Evolutionary conservation across 2,888 invertebrate genomes (phyloP).

Genomic region (Agrochola lychnidis): DNA sequence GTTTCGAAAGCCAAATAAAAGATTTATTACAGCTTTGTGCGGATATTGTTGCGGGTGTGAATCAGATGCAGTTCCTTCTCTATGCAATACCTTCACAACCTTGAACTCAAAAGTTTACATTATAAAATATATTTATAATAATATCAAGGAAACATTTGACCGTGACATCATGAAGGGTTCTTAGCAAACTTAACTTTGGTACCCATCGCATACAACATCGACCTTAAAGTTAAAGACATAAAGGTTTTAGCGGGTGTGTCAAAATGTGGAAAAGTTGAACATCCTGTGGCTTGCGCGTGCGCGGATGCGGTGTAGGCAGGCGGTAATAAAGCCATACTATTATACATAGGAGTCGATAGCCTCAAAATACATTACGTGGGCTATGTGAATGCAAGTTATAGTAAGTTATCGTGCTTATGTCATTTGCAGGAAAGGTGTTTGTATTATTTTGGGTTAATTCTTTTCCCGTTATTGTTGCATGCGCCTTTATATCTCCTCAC

Average conservation of each 20-base stretch:
- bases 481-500: not conserved
- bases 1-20: not conserved
- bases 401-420: slow-evolving; percentile 21
- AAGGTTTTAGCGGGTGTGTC: slow-evolving; percentile 26
- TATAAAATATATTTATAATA: slow-evolving; percentile 57
- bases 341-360: slow-evolving; percentile 63
- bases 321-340: slow-evolving; percentile 71
- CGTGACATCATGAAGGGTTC: slow-evolving; percentile 72
- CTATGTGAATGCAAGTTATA: slow-evolving; percentile 45
- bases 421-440: slow-evolving; percentile 14
- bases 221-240: slow-evolving; percentile 52
- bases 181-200: slow-evolving; percentile 18
- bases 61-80: not conserved
- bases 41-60: too few relatives aligned
- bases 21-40: not conserved
- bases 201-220: not conserved
- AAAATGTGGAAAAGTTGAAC: slow-evolving; percentile 65
- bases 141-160: slow-evolving; percentile 74
- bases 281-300: slow-evolving; percentile 84
- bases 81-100: slow-evolving; percentile 1
- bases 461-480: not conserved
- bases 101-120: slow-evolving; percentile 23
- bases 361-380: slow-evolving; percentile 66
- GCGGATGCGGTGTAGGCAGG: slow-evolving; percentile 83
- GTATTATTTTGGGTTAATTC: not conserved